Evolutionary conservation across 1,140 invertebrate species (phyloP).

Genomic region (Drosophila jambulina): DNA sequence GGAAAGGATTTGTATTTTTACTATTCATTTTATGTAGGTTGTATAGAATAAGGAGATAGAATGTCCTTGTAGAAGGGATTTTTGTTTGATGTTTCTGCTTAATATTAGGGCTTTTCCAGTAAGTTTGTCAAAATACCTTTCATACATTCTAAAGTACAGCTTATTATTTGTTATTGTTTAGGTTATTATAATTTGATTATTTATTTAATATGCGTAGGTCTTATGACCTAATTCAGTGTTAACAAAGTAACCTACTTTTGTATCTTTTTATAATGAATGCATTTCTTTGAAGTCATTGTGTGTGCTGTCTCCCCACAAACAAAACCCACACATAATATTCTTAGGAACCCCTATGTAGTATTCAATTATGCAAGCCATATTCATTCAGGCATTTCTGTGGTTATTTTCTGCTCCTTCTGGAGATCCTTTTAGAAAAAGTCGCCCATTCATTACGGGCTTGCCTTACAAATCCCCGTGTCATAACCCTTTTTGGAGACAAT

Average conservation of each 20-base stretch:
- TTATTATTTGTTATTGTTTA: background rate
- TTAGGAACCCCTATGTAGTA: background rate
- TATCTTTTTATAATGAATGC: background rate
- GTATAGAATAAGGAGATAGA: too few species aligned
- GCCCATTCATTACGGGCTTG: constrained; percentile 22
- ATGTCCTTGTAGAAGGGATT: background rate
- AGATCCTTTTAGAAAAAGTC: constrained; percentile 10
- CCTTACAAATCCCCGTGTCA: constrained; percentile 14
- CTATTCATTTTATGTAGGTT: too few species aligned
- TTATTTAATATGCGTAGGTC: background rate
- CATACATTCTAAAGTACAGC: background rate
- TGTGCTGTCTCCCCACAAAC: background rate
- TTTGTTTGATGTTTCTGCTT: background rate
- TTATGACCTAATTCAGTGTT: background rate
- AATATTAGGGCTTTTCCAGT: background rate
- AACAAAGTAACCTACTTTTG: background rate
- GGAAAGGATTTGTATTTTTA: too few species aligned
- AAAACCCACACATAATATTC: constrained; percentile 1
- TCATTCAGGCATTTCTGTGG: constrained; percentile 21
- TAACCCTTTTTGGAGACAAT: constrained; percentile 33
- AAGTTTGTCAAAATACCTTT: background rate
- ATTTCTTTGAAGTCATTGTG: constrained; percentile 6
- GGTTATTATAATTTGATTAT: background rate
- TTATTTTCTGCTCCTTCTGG: constrained; percentile 30
- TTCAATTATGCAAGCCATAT: constrained; percentile 19